Percentiles rank a stretch among this genome's conserved stretches.
phyloP scores from a whole-genome alignment of 2,797 vertebrate genomes.

The Centroberyx gerrardi region DNA sequence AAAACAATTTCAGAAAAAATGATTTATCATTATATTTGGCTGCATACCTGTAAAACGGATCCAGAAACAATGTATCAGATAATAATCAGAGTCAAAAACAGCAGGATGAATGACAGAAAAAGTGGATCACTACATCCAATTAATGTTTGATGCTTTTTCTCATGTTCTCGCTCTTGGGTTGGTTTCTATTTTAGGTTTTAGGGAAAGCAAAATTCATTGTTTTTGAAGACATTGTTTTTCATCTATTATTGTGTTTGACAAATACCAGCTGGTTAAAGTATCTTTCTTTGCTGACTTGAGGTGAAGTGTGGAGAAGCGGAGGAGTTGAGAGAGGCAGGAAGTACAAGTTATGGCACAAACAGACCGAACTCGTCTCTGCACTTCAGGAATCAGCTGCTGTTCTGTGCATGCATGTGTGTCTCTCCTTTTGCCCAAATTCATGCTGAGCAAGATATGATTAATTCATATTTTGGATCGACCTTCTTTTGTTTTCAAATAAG shows the following conservation, averaged over 20 bases:
- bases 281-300: no score
- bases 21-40: background rate
- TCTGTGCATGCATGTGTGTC: background rate
- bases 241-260: background rate
- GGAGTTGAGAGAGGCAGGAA: background rate
- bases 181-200: no score
- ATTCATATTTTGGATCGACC: background rate
- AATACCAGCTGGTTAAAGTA: background rate
- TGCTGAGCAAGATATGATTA: background rate
- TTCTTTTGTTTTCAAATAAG: background rate
- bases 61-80: no score
- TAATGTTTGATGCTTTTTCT: no score
- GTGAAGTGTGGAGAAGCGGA: conserved; percentile 7
- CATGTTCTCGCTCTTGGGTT: no score
- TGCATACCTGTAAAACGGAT: background rate
- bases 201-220: no score
- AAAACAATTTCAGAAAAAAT: no score
- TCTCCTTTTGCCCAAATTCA: background rate
- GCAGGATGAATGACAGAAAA: no score
- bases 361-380: conserved; percentile 7
- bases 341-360: background rate
- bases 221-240: no score
- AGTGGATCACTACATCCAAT: no score
- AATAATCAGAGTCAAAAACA: background rate
- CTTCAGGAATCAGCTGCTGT: background rate